Base-by-base conservation (phyloP, 2,888 invertebrate species). In the Leucoptera coffeella region DNA sequence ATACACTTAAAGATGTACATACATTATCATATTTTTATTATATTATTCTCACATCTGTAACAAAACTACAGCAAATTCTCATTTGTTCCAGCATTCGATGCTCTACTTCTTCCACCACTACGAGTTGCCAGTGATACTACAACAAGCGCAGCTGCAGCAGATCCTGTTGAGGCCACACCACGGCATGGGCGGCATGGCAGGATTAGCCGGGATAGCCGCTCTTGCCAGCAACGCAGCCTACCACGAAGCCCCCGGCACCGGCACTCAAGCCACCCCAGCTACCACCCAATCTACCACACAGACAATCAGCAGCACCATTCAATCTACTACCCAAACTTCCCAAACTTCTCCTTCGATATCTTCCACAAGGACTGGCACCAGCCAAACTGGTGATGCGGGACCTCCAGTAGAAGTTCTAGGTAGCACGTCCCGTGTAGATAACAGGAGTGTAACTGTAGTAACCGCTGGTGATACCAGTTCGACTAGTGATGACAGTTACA, bases 101-200 rank as follows among this genome's bases (percentile, higher is more conserved):
- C 69, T 99, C 30, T 99, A 91, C 75, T 99, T 99, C 75, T 99
- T 97, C 73, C 99, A 99, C 58, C 97, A 96, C 64, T 99, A 96
- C 75, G 99, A 99, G 71, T 71, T 99, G 41, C 99, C 99, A 12
- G 84, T 91, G 42, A 94, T 99, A 51, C 79, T 95, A 52, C 91
- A 93, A 45, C 93, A 94, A 50, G 86, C 85, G 2, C 87, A 86
- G 45, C 60, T 90, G 34, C 85, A 85, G 48, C 82, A 82, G 40
- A 60, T 85, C 33, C 57, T 85, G 26, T 64, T 83, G 26, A 77
- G 82, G 36, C 75, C 77, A 12, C 79, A 74, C 35, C 75, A 75
- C 30, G 50, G 65, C 12, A 60, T 71, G 72, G 50, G 65, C 12
- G 47, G 56, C 3, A 56, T 67, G 51, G 61, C 67, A 47, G 64